Conservation (phyloP, 2,113 vertebrate species). For the Benitochromis conjunctus region DNA sequence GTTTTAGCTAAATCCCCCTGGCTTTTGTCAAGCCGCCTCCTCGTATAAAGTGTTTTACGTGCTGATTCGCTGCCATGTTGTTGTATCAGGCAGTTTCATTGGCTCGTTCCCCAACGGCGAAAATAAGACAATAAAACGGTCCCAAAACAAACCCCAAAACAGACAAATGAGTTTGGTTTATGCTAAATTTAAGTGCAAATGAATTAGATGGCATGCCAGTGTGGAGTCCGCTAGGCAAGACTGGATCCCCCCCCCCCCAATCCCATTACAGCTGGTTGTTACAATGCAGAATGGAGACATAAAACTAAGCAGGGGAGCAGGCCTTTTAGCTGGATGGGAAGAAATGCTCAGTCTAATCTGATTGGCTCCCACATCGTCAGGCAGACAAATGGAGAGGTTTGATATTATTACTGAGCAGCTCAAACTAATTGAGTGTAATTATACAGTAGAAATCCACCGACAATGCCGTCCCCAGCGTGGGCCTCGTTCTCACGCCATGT, state of each 20-base stretch:
- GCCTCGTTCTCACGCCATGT: slow-evolving; percentile 43
- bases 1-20: slow-evolving; percentile 44
- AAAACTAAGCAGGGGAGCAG: slow-evolving; percentile 76
- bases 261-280: slow-evolving; percentile 71
- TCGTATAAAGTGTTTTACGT: slow-evolving; percentile 28
- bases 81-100: slow-evolving; percentile 20
- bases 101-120: not conserved
- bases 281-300: slow-evolving; percentile 71
- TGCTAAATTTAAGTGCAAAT: slow-evolving; percentile 80
- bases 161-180: slow-evolving; percentile 62
- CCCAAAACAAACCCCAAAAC: slow-evolving; percentile 67
- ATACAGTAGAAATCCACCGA: slow-evolving; percentile 22
- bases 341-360: slow-evolving; percentile 69
- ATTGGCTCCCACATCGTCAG: slow-evolving; percentile 75
- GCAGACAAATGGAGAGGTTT: slow-evolving; percentile 68
- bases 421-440: slow-evolving; percentile 53
- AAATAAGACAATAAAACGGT: slow-evolving; percentile 6
- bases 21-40: slow-evolving; percentile 46
- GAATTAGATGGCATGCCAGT: slow-evolving; percentile 76
- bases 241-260: slow-evolving; percentile 73
- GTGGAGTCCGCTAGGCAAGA: slow-evolving; percentile 75
- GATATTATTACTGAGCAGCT: slow-evolving; percentile 45
- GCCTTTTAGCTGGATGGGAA: slow-evolving; percentile 67
- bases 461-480: not conserved
- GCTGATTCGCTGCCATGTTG: slow-evolving; percentile 35